Evolutionary conservation across 2,797 vertebrate species (phyloP).

Genomic region (Malurus splendens): DNA sequence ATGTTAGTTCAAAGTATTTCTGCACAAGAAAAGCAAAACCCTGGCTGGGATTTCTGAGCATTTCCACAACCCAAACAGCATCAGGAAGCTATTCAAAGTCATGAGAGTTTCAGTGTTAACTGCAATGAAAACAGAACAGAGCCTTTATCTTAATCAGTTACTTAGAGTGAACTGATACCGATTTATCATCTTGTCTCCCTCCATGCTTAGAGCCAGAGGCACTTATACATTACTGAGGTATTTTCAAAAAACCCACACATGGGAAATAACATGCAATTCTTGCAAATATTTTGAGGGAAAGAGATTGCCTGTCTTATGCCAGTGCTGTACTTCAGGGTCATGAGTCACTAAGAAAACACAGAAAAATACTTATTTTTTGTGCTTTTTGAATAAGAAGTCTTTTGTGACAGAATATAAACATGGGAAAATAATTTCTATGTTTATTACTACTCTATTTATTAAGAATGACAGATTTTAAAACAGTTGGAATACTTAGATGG

Average conservation of each 20-base stretch:
- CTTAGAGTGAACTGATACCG: not conserved
- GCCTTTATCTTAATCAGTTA: not conserved
- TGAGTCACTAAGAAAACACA: not conserved
- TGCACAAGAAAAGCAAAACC: not conserved
- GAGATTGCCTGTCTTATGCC: not conserved
- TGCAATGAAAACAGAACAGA: not conserved
- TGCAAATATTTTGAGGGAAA: not conserved
- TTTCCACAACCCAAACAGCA: not conserved
- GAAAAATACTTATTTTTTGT: not conserved
- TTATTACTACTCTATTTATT: not conserved
- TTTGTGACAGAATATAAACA: not conserved
- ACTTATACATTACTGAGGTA: not conserved
- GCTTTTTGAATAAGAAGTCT: not conserved
- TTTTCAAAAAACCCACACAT: not conserved
- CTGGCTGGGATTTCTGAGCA: not conserved
- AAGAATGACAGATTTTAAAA: not conserved
- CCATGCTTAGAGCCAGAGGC: not conserved
- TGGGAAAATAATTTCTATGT: not conserved
- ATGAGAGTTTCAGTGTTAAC: not conserved
- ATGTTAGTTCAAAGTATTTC: not conserved
- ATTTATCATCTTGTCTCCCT: not conserved
- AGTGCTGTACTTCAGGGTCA: not conserved
- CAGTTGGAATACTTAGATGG: not conserved
- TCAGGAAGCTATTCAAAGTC: slow-evolving; percentile 3
- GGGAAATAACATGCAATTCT: not conserved